These are phyloP conservation scores for Psittacula echo DNA, from an alignment of 2,797 vertebrate species.

Conservation along the genomic window DNA sequence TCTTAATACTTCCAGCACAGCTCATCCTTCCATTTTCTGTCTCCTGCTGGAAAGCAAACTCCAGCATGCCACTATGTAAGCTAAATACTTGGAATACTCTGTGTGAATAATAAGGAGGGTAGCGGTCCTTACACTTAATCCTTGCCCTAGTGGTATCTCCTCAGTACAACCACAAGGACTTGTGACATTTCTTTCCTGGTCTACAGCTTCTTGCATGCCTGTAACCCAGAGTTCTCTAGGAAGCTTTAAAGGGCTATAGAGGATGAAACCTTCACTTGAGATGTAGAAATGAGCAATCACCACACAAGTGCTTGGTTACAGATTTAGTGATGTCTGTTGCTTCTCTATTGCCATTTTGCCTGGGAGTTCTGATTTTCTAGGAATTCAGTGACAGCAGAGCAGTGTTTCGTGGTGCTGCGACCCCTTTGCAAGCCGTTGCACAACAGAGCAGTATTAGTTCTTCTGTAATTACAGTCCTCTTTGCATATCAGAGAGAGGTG, in stretches of 20 bases:
- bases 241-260: not conserved
- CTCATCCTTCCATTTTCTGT: not conserved
- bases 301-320: not conserved
- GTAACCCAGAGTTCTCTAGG: not conserved
- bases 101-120: not conserved
- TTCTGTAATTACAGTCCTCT: not conserved
- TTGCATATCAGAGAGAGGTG: slow-evolving; percentile 35
- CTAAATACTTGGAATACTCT: not conserved
- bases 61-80: not conserved
- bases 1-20: not conserved
- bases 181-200: not conserved
- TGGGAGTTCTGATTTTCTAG: not conserved
- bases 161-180: not conserved
- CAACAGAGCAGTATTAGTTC: not conserved
- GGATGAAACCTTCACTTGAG: not conserved
- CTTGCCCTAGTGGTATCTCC: not conserved
- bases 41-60: not conserved
- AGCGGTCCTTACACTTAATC: not conserved
- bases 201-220: not conserved
- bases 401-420: not conserved
- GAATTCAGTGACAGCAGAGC: not conserved
- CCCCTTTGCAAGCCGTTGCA: not conserved
- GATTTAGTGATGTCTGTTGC: not conserved
- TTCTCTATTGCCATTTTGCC: not conserved
- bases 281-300: not conserved